Conservation (phyloP, 1,140 invertebrate species). For the Holcopasites calliopsidis region DNA sequence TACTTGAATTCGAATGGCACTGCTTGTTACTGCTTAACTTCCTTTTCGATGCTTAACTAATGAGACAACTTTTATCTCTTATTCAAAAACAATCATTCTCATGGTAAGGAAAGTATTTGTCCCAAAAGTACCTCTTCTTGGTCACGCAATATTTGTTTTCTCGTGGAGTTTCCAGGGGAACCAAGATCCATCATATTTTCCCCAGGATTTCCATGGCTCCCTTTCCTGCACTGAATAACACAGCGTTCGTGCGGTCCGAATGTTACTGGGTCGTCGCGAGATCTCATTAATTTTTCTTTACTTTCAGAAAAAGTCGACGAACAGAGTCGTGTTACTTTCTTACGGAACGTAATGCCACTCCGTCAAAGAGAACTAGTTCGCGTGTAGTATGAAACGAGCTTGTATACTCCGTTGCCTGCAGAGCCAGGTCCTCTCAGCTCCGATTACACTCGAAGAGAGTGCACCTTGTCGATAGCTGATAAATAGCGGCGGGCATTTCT, state of each 20-base stretch:
- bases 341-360: background rate
- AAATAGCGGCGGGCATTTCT: background rate
- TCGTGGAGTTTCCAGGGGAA: too few species aligned
- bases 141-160: too few species aligned
- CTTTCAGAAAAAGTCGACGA: background rate
- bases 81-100: too few species aligned
- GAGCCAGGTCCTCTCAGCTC: background rate
- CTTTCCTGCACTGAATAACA: background rate
- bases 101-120: too few species aligned
- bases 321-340: constrained; percentile 17
- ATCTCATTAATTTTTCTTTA: constrained; percentile 16
- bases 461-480: constrained; percentile 20
- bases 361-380: constrained; percentile 13
- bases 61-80: too few species aligned
- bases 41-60: too few species aligned
- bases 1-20: background rate
- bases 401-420: constrained; percentile 10
- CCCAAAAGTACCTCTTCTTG: too few species aligned
- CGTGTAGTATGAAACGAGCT: constrained; percentile 19
- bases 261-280: background rate
- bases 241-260: too few species aligned
- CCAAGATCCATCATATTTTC: too few species aligned
- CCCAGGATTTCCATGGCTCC: background rate
- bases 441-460: constrained; percentile 24
- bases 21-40: too few species aligned